These are phyloP conservation scores for Drepana arcuata DNA, from an alignment of 1,140 invertebrate genomes.

Conservation along the genomic window DNA sequence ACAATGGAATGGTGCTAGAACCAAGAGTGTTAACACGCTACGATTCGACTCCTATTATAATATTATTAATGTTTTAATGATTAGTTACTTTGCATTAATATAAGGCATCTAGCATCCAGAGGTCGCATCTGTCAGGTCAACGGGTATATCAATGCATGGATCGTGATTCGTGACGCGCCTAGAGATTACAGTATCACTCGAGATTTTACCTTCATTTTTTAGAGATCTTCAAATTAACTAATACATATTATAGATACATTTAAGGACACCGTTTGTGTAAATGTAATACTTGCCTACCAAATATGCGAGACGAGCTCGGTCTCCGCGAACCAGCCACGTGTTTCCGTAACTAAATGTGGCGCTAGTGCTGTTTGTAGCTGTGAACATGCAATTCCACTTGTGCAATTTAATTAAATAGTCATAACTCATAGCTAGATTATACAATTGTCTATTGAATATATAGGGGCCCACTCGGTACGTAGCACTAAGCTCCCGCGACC, in stretches of 20 bases:
- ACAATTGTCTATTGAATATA: slow-evolving; percentile 69
- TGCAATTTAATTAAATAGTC: slow-evolving; percentile 69
- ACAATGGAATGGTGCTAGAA: slow-evolving; percentile 73
- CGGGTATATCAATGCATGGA: slow-evolving; percentile 26
- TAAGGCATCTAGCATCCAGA: slow-evolving; percentile 69
- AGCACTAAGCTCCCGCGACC: slow-evolving; percentile 50
- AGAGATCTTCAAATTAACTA: slow-evolving; percentile 60
- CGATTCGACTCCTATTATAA: slow-evolving; percentile 70
- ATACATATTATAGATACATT: slow-evolving; percentile 36
- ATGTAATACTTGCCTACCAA: slow-evolving; percentile 48
- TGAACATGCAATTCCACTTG: slow-evolving; percentile 68
- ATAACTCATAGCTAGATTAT: slow-evolving; percentile 70
- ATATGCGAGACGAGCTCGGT: slow-evolving; percentile 29
- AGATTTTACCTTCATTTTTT: slow-evolving; percentile 59
- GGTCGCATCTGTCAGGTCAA: slow-evolving; percentile 55
- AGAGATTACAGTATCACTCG: slow-evolving; percentile 71
- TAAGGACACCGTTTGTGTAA: slow-evolving; percentile 52
- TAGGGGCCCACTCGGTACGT: slow-evolving; percentile 60
- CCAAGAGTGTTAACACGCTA: slow-evolving; percentile 69
- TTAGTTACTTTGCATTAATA: slow-evolving; percentile 65
- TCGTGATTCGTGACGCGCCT: slow-evolving; percentile 37
- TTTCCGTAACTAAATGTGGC: slow-evolving; percentile 47
- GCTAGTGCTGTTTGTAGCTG: slow-evolving; percentile 63
- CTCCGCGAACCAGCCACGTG: slow-evolving; percentile 41
- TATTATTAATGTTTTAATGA: slow-evolving; percentile 64